Evolutionary conservation across 2,888 invertebrate genomes (phyloP).

Genomic region (Timema cristinae): DNA sequence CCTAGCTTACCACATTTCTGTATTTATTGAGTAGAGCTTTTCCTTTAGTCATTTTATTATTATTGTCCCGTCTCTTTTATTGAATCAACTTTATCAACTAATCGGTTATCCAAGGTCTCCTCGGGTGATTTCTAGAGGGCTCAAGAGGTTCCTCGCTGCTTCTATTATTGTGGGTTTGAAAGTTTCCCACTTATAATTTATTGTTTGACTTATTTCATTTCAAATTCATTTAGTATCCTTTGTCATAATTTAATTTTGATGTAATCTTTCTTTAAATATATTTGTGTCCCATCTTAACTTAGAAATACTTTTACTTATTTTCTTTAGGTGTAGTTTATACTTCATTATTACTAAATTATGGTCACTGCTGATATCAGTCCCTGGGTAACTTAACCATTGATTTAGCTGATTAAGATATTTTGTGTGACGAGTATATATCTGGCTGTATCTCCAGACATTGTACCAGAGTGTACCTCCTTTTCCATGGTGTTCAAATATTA

Average conservation of each 20-base stretch:
- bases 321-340: neutral
- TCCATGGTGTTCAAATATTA: neutral
- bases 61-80: neutral
- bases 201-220: neutral
- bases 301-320: neutral
- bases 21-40: neutral
- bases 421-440: neutral
- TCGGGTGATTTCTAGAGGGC: neutral
- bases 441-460: neutral
- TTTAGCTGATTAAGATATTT: neutral
- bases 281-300: neutral
- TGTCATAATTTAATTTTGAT: neutral
- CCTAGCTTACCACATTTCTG: neutral
- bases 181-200: neutral
- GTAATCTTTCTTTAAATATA: neutral
- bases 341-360: conserved; percentile 6
- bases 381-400: neutral
- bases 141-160: neutral
- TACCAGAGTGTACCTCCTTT: neutral
- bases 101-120: neutral
- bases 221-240: neutral
- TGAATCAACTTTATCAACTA: neutral
- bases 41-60: neutral
- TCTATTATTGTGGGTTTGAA: neutral
- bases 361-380: neutral